Base-by-base conservation (phyloP, 2,113 vertebrate genomes). In the Aegotheles bennettii region DNA sequence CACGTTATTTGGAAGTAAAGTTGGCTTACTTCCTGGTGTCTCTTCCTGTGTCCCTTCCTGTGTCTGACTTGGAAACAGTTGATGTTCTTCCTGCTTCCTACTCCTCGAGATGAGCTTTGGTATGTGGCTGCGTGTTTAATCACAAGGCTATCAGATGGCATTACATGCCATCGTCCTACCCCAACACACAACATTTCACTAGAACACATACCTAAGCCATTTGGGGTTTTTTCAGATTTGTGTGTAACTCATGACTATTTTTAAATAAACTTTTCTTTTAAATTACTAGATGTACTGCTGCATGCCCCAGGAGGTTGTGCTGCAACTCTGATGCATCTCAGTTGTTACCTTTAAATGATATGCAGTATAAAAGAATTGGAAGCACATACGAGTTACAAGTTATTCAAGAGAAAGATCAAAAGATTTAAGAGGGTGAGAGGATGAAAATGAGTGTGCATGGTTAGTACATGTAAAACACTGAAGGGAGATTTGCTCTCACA, bases 251-350 rank as follows among this genome's bases (percentile, higher is more conserved):
- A 15, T 29, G 26, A n/a, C 11, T 36, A 33, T 14, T 40, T 71
- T 45, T 59, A 59, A 65, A 45, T 45, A 35, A 59, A 28, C 24
- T 47, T 76, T 26, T 35, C 1, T 50, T 53, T 80, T 40, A 35
- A 74, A 31, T 35, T 59, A 23, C 16, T 40, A 15, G 11, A 31
- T 38, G 16, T 63, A 26, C 43, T 77, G 50, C 20, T 65, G 57
- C 25, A 4, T 40, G 21, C 43, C 29, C n/a, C 13, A 57, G 43
- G 63, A 82, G 29, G 10, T 20, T 5, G 5, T 35, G 38, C 42
- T 3, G 1, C 33, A 38, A 29, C 47, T 47, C 20, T 57, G 33
- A 43, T 24, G 14, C 2, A 18, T 57, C 42, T 82, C 1, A 0
- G 11, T 25, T 45, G 7, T 29, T 50, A 38, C 11, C 36, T 85